Evolutionary conservation across 1,140 invertebrate genomes (phyloP).

Genomic region (Panagrolaimus sp.): DNA sequence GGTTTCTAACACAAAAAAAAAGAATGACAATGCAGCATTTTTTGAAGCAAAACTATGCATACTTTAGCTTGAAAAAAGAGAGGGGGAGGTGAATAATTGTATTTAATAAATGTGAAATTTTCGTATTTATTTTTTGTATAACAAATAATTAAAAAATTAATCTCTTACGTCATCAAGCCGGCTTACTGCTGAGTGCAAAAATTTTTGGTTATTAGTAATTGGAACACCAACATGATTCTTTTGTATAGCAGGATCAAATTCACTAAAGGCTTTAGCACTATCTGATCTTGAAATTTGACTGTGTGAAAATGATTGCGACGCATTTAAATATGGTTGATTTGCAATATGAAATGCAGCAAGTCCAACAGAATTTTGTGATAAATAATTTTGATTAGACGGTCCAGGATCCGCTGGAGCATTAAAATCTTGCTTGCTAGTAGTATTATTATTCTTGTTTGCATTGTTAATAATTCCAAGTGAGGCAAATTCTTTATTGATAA

Average conservation of each 20-base stretch:
- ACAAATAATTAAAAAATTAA: too few species aligned
- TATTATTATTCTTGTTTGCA: not conserved
- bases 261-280: conserved; percentile 7
- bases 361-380: not conserved
- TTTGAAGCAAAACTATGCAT: not conserved
- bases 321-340: conserved; percentile 7
- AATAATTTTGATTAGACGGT: conserved; percentile 1
- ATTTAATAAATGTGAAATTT: too few species aligned
- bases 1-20: not conserved
- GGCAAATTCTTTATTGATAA: conserved; percentile 9
- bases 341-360: not conserved
- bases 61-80: conserved; percentile 11
- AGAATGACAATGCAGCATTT: not conserved
- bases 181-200: too few species aligned
- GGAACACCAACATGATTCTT: not conserved
- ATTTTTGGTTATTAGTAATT: too few species aligned
- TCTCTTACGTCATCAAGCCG: too few species aligned
- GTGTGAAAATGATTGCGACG: not conserved
- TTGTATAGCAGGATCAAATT: conserved; percentile 3
- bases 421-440: not conserved
- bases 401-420: conserved; percentile 1
- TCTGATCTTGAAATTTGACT: not conserved
- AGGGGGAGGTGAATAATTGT: not conserved
- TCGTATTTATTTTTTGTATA: too few species aligned
- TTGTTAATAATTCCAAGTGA: conserved; percentile 9